These are phyloP conservation scores for Drosophila seclusa DNA, from an alignment of 2,888 invertebrate genomes.

Conservation along the genomic window DNA sequence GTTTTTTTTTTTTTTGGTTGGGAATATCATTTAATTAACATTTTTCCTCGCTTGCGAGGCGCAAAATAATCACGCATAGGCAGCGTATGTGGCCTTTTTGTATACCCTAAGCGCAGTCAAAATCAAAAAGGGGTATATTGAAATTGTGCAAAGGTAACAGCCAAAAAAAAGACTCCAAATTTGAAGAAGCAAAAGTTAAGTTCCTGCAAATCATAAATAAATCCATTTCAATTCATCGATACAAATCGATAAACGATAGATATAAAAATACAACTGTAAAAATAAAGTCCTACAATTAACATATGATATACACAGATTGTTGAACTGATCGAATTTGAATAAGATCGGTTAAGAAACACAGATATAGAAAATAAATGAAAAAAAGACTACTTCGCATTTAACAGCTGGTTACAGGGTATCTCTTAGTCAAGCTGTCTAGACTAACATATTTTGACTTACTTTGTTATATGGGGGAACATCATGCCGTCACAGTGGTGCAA, in stretches of 20 bases:
- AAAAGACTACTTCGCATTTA: rapidly evolving
- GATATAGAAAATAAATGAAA: neutral
- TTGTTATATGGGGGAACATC: neutral
- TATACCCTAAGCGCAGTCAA: neutral
- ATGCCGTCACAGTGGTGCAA: slow-evolving; percentile 26
- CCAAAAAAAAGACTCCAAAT: neutral
- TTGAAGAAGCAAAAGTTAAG: neutral
- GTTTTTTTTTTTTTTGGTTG: slow-evolving; percentile 50
- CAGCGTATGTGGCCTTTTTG: slow-evolving; percentile 51
- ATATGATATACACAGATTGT: neutral
- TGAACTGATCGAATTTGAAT: neutral
- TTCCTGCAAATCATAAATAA: neutral
- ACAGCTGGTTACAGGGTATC: neutral
- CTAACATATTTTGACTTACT: neutral
- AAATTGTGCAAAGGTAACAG: neutral
- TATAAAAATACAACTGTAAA: neutral
- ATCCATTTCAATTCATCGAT: neutral
- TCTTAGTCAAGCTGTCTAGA: neutral
- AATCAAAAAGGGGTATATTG: neutral
- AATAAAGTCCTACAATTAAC: neutral
- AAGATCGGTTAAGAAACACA: neutral
- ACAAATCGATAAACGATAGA: neutral
- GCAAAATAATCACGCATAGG: slow-evolving; percentile 80
- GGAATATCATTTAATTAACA: slow-evolving; percentile 80
- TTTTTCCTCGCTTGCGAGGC: slow-evolving; percentile 71